These are phyloP conservation scores for Dorcus parallelipipedus DNA, from an alignment of 2,888 invertebrate species.

Conservation along the genomic window DNA sequence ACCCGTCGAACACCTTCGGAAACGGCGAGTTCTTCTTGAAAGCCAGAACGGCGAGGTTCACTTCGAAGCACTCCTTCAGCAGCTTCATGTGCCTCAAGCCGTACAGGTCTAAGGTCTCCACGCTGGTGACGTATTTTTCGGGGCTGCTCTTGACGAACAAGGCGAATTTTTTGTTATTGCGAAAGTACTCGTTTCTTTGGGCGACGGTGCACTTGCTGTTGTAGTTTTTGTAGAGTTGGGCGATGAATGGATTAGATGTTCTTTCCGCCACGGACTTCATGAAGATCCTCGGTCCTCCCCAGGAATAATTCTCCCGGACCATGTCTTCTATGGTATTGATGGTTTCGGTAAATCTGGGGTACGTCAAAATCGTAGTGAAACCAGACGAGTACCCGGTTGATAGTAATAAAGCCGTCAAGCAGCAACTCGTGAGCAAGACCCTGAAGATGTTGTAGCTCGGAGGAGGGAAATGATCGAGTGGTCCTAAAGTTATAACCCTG, in stretches of 20 bases:
- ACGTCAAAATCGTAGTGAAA: constrained; percentile 11
- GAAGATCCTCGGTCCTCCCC: constrained; percentile 11
- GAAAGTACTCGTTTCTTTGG: constrained; percentile 5
- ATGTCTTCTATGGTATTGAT: constrained; percentile 15
- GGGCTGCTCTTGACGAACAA: constrained; percentile 19
- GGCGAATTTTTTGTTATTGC: constrained; percentile 13
- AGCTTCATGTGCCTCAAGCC: constrained; percentile 19
- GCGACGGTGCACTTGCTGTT: constrained; percentile 3
- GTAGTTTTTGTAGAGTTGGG: constrained; percentile 8
- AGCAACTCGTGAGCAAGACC: constrained; percentile 10
- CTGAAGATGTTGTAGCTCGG: constrained; percentile 2
- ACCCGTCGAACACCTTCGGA: constrained; percentile 9
- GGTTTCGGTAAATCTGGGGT: constrained; percentile 9
- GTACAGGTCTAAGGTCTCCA: constrained; percentile 21
- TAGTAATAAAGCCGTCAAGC: constrained; percentile 12
- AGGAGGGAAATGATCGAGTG: constrained; percentile 7
- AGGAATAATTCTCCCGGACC: constrained; percentile 8
- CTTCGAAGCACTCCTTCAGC: constrained; percentile 22
- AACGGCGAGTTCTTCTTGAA: constrained; percentile 28
- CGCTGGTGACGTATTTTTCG: constrained; percentile 19
- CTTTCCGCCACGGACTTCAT: background rate
- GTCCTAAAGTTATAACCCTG: constrained; percentile 8
- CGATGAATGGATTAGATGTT: constrained; percentile 1
- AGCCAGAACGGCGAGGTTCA: constrained; percentile 22
- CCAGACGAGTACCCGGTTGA: constrained; percentile 14